Conservation (phyloP, 2,797 vertebrate species). For the Leptoclinus maculatus region DNA sequence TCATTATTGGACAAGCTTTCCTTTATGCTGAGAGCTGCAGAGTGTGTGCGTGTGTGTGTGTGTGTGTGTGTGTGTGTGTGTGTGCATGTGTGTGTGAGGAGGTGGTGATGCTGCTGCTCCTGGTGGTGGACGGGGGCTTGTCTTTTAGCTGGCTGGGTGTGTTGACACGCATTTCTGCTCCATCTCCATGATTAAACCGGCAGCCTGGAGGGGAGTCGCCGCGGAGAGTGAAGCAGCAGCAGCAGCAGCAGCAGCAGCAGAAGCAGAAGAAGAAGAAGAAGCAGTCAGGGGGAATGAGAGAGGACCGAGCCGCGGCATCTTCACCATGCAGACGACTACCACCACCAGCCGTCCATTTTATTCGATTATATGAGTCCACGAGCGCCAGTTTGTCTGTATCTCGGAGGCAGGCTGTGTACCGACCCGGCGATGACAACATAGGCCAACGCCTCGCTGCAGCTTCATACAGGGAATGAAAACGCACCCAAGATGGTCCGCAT, state of each 20-base stretch:
- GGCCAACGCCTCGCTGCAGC: constrained; percentile 62
- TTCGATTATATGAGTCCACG: constrained; percentile 42
- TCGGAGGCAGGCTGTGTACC: constrained; percentile 18
- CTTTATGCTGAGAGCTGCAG: constrained; percentile 43
- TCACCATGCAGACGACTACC: constrained; percentile 58
- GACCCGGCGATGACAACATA: constrained; percentile 49
- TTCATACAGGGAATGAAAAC: constrained; percentile 73
- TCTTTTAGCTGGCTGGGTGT: constrained; percentile 26
- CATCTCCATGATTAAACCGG: constrained; percentile 69
- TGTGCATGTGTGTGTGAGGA: neutral
- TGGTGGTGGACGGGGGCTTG: constrained; percentile 24
- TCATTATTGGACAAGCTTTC: constrained; percentile 31
- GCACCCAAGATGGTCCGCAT: constrained; percentile 94
- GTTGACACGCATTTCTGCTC: constrained; percentile 61
- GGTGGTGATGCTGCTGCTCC: neutral
- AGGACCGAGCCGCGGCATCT: constrained; percentile 45
- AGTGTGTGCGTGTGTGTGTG: neutral
- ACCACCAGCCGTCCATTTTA: constrained; percentile 60
- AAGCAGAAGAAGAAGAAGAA: neutral
- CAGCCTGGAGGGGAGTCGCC: constrained; percentile 45
- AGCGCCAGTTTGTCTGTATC: constrained; percentile 19
- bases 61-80: neutral
- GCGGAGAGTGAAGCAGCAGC: neutral
- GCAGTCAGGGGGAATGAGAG: constrained; percentile 44
- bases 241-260: neutral